Conservation (phyloP, 64 coral and sea anemone genomes). For the Montipora cactus region DNA sequence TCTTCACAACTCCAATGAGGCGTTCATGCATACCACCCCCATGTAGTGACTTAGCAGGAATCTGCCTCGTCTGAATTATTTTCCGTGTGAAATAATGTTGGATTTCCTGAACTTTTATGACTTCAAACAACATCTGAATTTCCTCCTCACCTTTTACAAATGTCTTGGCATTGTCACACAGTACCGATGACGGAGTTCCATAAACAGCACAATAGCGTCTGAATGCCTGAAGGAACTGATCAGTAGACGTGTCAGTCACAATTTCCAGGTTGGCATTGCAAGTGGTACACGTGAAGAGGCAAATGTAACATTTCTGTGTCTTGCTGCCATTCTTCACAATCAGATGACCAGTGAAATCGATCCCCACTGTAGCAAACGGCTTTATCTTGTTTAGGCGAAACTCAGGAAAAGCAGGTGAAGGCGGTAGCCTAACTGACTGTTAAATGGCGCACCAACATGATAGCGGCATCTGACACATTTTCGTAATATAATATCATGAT, state of each 20-base stretch:
- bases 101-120: conserved; percentile 31
- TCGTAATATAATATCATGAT: neutral
- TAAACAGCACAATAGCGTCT: conserved; percentile 34
- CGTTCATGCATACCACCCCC: conserved; percentile 55
- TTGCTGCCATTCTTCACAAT: conserved; percentile 48
- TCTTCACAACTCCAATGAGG: conserved; percentile 39
- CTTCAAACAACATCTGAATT: conserved; percentile 44
- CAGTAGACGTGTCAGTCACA: conserved; percentile 58
- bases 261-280: conserved; percentile 45
- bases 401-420: neutral
- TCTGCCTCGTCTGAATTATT: conserved; percentile 46
- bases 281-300: conserved; percentile 44
- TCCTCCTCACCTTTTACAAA: too few species aligned
- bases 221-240: conserved; percentile 62
- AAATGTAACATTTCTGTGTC: conserved; percentile 14
- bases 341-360: conserved; percentile 3
- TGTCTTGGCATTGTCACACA: conserved; percentile 35
- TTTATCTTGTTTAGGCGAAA: neutral
- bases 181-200: conserved; percentile 17
- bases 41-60: conserved; percentile 41
- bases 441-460: conserved; percentile 21
- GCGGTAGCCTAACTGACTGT: neutral
- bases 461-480: conserved; percentile 32
- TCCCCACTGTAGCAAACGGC: neutral
- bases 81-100: conserved; percentile 44